phyloP scores from a whole-genome alignment of 1,140 invertebrate species.

The Solenopsis invicta region DNA sequence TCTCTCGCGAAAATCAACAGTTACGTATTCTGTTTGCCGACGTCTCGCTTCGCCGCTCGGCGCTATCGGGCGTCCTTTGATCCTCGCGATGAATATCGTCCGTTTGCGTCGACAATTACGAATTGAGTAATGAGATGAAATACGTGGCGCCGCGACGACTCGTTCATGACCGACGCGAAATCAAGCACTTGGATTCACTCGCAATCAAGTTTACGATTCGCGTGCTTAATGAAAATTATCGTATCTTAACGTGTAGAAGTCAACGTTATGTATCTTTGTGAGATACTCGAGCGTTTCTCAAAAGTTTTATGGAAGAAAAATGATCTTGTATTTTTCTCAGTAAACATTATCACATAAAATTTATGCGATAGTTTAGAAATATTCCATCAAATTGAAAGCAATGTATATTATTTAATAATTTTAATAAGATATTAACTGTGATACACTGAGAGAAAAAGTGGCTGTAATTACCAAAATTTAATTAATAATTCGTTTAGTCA shows the following conservation, averaged over 20 bases:
- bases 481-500: too few species aligned
- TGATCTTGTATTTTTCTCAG: background rate
- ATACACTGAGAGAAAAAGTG: too few species aligned
- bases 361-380: too few species aligned
- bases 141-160: slow-evolving; percentile 47
- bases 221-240: background rate
- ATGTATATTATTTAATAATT: background rate
- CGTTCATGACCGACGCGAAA: slow-evolving; percentile 8
- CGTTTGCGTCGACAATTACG: slow-evolving; percentile 61
- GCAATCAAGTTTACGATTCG: slow-evolving; percentile 39
- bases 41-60: slow-evolving; percentile 53
- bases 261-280: background rate
- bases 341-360: background rate
- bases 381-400: background rate
- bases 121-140: slow-evolving; percentile 62
- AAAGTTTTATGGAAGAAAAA: slow-evolving; percentile 9
- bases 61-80: slow-evolving; percentile 53
- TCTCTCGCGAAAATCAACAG: slow-evolving; percentile 60
- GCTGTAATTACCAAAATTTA: too few species aligned
- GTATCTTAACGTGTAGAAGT: slow-evolving; percentile 12
- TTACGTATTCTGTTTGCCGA: slow-evolving; percentile 60
- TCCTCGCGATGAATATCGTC: slow-evolving; percentile 59
- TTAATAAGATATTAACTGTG: background rate
- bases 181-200: slow-evolving; percentile 26
- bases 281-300: background rate